A percentile compares a stretch with the other conserved stretches of the same genome.
phyloP scores from a whole-genome alignment of 2,113 vertebrate genomes.

The Fregata magnificens region DNA sequence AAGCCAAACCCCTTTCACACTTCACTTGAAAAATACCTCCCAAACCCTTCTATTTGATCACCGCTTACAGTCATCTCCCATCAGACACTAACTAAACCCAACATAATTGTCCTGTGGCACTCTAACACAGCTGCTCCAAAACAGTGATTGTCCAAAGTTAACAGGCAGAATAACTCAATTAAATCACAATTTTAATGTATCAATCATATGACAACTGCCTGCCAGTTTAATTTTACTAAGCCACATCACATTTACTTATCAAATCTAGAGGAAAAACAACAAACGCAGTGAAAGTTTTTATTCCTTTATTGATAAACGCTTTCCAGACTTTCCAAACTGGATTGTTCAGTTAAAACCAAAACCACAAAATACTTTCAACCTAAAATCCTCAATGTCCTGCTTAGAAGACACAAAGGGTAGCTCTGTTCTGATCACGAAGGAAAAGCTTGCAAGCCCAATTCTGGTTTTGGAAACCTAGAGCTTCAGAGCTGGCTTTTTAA shows the following conservation, averaged over 20 bases:
- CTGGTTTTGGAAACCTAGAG: slow-evolving; percentile 64
- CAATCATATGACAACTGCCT: not conserved
- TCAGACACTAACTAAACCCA: not conserved
- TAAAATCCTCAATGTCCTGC: slow-evolving; percentile 14
- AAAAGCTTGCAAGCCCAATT: slow-evolving; percentile 62
- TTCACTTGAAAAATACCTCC: not conserved
- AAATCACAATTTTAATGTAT: not conserved
- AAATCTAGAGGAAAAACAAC: not conserved
- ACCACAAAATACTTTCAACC: slow-evolving; percentile 63
- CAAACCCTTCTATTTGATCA: not conserved
- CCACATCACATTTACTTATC: not conserved
- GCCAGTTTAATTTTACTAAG: not conserved
- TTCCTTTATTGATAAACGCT: slow-evolving; percentile 78
- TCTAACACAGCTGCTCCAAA: not conserved
- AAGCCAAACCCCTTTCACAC: accelerated
- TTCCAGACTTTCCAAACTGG: slow-evolving; percentile 64
- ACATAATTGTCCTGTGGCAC: accelerated
- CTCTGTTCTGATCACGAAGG: slow-evolving; percentile 20
- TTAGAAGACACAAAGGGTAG: slow-evolving; percentile 47
- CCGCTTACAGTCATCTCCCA: accelerated
- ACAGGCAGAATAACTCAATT: not conserved
- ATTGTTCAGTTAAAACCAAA: slow-evolving; percentile 76
- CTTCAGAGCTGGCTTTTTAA: slow-evolving; percentile 49
- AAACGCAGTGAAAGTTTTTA: slow-evolving; percentile 37
- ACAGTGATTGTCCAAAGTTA: not conserved